A percentile compares a stretch with the other conserved stretches of the same genome.
phyloP scores from a whole-genome alignment of 1,140 invertebrate species.

The Metopolophium dirhodum region DNA sequence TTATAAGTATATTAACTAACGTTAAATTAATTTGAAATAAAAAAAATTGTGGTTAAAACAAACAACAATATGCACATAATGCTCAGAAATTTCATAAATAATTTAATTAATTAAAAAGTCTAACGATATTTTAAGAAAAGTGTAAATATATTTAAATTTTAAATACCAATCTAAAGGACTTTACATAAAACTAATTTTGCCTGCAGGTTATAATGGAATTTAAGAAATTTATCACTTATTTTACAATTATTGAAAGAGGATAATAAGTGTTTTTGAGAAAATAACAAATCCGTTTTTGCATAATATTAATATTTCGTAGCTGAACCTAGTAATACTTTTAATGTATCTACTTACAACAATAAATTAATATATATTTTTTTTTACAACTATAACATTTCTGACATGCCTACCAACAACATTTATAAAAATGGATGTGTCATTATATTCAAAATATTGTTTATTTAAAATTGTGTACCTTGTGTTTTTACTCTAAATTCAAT shows the following conservation, averaged over 20 bases:
- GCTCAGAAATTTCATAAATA: not conserved
- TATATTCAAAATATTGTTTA: not conserved
- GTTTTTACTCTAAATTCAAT: not conserved
- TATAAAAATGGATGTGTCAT: not conserved
- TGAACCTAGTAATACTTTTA: too few species aligned
- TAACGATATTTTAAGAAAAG: not conserved
- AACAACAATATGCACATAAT: not conserved
- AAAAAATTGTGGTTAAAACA: not conserved
- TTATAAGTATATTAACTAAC: too few species aligned
- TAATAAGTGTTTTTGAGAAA: too few species aligned
- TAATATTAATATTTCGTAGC: too few species aligned
- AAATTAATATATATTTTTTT: too few species aligned
- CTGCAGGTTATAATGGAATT: not conserved
- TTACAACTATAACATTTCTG: too few species aligned
- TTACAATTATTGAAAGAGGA: not conserved
- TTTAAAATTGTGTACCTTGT: not conserved
- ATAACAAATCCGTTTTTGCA: too few species aligned
- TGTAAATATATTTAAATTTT: not conserved
- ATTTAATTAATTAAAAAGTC: not conserved
- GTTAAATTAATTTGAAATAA: too few species aligned
- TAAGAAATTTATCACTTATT: not conserved
- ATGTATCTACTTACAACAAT: too few species aligned
- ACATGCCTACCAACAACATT: too few species aligned
- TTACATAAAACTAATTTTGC: not conserved
- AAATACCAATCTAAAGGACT: not conserved